Evolutionary conservation across 2,797 vertebrate genomes (phyloP).

Genomic region (Pangasius krempfi): DNA sequence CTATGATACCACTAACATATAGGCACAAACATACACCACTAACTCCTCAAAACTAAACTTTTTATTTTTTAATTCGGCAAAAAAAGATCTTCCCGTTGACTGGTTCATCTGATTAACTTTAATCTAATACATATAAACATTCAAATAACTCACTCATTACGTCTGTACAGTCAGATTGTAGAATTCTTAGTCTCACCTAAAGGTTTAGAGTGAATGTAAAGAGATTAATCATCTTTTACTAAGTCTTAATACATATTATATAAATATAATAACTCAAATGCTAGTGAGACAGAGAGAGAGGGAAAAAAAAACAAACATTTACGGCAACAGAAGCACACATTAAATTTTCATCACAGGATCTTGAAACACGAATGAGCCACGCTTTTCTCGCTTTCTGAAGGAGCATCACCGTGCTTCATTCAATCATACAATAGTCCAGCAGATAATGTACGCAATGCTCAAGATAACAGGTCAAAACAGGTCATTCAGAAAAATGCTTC

Average conservation of each 20-base stretch:
- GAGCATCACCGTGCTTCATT: neutral
- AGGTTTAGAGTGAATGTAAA: neutral
- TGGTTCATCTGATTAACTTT: neutral
- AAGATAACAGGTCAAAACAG: slow-evolving; percentile 27
- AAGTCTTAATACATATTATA: slow-evolving; percentile 43
- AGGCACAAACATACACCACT: neutral
- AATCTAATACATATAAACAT: neutral
- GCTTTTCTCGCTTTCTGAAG: slow-evolving; percentile 21
- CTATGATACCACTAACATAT: neutral
- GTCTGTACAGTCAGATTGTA: neutral
- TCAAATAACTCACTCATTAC: neutral
- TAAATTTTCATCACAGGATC: slow-evolving; percentile 53
- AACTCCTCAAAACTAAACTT: neutral
- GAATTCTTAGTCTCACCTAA: neutral
- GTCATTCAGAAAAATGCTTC: slow-evolving; percentile 8
- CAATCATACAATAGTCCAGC: slow-evolving; percentile 13
- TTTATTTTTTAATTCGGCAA: neutral
- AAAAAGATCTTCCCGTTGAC: neutral
- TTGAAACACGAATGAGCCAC: slow-evolving; percentile 39
- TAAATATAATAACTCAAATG: neutral
- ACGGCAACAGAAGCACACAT: slow-evolving; percentile 46
- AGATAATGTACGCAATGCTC: slow-evolving; percentile 7
- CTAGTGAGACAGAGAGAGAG: slow-evolving; percentile 21
- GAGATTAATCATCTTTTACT: neutral
- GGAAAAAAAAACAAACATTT: slow-evolving; percentile 21